Evolutionary conservation across 2,797 vertebrate genomes (phyloP), one percentile per base, ranked within the genome.

Genomic region (Sebastiscus albofasciatus): DNA sequence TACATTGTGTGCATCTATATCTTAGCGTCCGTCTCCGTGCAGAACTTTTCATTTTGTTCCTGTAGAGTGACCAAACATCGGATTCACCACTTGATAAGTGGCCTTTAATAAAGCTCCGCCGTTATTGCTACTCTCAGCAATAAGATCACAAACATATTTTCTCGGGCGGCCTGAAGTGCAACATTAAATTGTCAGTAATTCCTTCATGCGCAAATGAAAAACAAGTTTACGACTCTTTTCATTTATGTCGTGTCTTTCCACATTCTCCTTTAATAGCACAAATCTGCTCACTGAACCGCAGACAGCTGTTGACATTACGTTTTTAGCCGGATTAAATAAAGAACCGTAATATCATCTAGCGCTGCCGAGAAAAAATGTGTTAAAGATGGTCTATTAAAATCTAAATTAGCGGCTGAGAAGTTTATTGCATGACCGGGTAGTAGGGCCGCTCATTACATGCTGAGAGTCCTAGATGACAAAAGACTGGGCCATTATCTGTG

Each of bases 61-160:
- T 6, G 20, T 4, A 36, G 65, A 83, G 72, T 76, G 85, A 71
- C 72, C 81, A 8, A 60, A 77, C 73, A 39, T 33, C 22, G 2
- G 70, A 80, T 74, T 59, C 56, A 27, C 34, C 34, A 12, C 13
- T 70, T 91, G 86, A 90, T 78, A 42, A 83, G 85, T 82, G 79
- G 72, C 27, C 75, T 91, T 82, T 85, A 85, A 91, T 92, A 91
- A 90, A 85, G 71, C 75, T 55, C 77, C 26, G 2, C 75, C 52
- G 77, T 86, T 86, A 82, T 80, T 81, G 87, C 75, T 20, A 20
- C 61, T 83, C 72, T 70, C 62, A 52, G 74, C 36, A 67, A 81
- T 36, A 27, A 70, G 71, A 90, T 89, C 81, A 81, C 78, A 59
- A 61, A 80, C 78, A 81, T 73, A 78, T 82, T 84, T 87, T 59